A percentile compares a stretch with the other conserved stretches of the same genome.
These are phyloP conservation scores for Brachionus rubens DNA, from an alignment of 1,140 invertebrate species.

Conservation along the genomic window DNA sequence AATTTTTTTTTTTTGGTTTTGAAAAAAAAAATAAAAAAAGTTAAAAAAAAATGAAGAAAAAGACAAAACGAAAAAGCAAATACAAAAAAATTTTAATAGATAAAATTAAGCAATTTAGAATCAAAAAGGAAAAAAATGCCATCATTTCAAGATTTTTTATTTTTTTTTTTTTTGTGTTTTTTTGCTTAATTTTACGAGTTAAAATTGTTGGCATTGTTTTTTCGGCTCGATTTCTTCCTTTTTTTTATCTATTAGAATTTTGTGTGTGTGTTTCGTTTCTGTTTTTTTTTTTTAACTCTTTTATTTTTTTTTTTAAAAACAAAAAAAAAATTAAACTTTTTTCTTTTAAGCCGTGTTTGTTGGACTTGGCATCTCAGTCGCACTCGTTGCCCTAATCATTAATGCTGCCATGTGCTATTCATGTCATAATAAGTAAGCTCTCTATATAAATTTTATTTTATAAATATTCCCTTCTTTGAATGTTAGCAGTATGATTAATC, in stretches of 20 bases:
- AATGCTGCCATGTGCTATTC: constrained; percentile 45
- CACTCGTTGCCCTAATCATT: constrained; percentile 27
- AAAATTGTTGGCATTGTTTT: constrained; percentile 28
- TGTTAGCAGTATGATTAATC: neutral
- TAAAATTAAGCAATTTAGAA: constrained; percentile 13
- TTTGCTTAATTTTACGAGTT: constrained; percentile 33
- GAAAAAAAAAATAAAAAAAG: no score
- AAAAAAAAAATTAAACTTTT: constrained; percentile 4
- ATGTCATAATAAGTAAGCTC: constrained; percentile 44
- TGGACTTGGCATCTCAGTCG: constrained; percentile 45
- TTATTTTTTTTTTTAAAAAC: neutral
- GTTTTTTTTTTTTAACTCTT: constrained; percentile 25
- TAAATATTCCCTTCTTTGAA: neutral
- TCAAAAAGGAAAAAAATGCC: neutral
- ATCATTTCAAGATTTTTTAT: no score
- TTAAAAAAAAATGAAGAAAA: neutral
- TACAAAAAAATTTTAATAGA: constrained; percentile 30
- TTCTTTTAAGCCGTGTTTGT: constrained; percentile 43
- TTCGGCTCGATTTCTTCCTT: neutral
- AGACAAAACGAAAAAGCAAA: neutral
- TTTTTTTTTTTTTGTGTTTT: no score
- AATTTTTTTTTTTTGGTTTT: constrained; percentile 27
- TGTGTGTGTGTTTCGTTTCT: neutral
- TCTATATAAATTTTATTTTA: neutral
- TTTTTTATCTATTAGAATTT: constrained; percentile 13